Base-by-base conservation (phyloP, 2,797 vertebrate species). In the Cryptoblepharus egeriae region DNA sequence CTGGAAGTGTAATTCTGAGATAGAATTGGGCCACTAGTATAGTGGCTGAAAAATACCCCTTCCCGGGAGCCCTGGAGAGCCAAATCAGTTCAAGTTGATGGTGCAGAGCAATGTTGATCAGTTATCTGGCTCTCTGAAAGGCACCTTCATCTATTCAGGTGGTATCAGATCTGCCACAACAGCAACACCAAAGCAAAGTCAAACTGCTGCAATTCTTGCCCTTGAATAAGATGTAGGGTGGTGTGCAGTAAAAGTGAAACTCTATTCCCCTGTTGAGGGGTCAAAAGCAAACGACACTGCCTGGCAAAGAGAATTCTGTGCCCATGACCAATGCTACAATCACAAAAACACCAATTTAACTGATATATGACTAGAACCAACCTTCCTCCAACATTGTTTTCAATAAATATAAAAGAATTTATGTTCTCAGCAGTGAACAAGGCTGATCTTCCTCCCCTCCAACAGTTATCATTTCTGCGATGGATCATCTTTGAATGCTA, bases 371-470 rank as follows among this genome's bases (percentile, higher is more conserved):
- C 7, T 7, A 37, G 57, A 85, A 45, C 77, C 1, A 73, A 39
- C 68, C 12, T 87, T 57, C 35, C 58, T 5, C 32, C 86, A 10
- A 13, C 35, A 76, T 72, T 85, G 74, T 20, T 85, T 90, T 45
- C 32, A 81, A 3, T 52, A 85, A 83, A 5, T 83, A 80, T 63
- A 60, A 84, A 76, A 32, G 39, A 87, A 86, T 87, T 89, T 87
- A 81, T 24, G 20, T 37, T 68, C 78, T 82, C 20, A 42, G 79
- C 1, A 55, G 68, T 49, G 87, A 88, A 45, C 1, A 85, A 91
- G 13, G 16, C 69, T 74, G 8, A 18, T 76, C 28, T 75, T 22
- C 67, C 49, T 75, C 67, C 39, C 24, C 13, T 67, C 22, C 87
- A 42, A 69, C 39, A 78, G 30, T 49, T 81, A 87, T 82, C 74